Evolutionary conservation across 2,888 invertebrate genomes (phyloP).

Genomic region (Brenthis ino): DNA sequence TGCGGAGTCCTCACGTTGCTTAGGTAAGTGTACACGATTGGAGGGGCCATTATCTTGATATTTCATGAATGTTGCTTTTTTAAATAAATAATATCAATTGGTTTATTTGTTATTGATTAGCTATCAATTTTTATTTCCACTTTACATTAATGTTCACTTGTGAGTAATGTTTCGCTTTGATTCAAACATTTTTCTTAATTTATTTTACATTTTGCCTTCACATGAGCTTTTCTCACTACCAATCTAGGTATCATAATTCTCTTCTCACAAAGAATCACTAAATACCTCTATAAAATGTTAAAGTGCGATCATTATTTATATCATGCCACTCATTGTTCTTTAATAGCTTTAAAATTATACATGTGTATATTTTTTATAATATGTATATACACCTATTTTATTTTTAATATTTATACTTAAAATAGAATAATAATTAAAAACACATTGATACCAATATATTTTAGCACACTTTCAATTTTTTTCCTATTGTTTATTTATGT

Average conservation of each 20-base stretch:
- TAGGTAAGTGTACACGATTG: constrained; percentile 80
- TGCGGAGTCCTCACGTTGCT: constrained; percentile 82
- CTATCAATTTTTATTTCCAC: constrained; percentile 49
- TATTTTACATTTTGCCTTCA: constrained; percentile 57
- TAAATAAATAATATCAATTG: constrained; percentile 50
- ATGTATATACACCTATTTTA: background rate
- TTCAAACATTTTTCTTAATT: constrained; percentile 64
- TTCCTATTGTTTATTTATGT: background rate
- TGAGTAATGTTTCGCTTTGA: constrained; percentile 82
- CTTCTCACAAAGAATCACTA: constrained; percentile 38
- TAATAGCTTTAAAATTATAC: constrained; percentile 1
- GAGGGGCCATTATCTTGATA: constrained; percentile 55
- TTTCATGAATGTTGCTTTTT: constrained; percentile 69
- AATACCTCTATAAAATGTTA: constrained; percentile 1
- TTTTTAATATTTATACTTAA: background rate
- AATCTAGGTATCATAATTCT: constrained; percentile 47
- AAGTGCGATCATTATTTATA: constrained; percentile 26
- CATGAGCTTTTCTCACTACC: constrained; percentile 60
- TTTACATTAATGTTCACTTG: constrained; percentile 62
- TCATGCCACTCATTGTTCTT: constrained; percentile 1
- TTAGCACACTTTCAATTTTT: background rate
- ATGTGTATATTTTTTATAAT: background rate
- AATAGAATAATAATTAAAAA: background rate
- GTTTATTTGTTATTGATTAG: constrained; percentile 60
- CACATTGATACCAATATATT: background rate